Conservation (phyloP, 2,888 invertebrate genomes). For the Cheilosia pagana region DNA sequence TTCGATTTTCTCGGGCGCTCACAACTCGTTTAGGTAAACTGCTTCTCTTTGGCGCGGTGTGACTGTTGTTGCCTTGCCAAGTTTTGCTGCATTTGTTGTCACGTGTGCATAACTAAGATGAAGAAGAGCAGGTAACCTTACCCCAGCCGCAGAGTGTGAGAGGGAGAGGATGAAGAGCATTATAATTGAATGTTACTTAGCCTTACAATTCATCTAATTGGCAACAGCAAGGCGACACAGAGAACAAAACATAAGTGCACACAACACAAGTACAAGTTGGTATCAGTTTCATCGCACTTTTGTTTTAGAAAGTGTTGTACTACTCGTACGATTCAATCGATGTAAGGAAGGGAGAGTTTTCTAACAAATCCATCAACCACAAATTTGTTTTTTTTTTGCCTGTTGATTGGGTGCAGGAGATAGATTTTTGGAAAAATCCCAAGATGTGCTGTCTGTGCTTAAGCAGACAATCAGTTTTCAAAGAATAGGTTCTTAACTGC, state of each 20-base stretch:
- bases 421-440: neutral
- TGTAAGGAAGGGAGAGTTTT: neutral
- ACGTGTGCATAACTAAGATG: constrained; percentile 61
- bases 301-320: constrained; percentile 7
- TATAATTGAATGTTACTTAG: constrained; percentile 62
- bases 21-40: constrained; percentile 24
- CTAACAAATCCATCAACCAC: neutral
- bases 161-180: constrained; percentile 27
- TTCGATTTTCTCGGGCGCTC: constrained; percentile 27
- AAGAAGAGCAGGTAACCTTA: constrained; percentile 44
- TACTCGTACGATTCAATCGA: constrained; percentile 6
- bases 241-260: neutral
- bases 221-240: constrained; percentile 16
- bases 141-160: neutral
- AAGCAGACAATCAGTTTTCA: neutral
- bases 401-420: constrained; percentile 20
- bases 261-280: neutral
- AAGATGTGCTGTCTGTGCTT: constrained; percentile 4
- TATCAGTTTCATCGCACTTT: constrained; percentile 30
- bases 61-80: constrained; percentile 50
- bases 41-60: constrained; percentile 16
- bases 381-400: neutral
- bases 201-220: constrained; percentile 53
- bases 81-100: constrained; percentile 58
- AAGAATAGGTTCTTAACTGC: neutral